Percentiles rank a stretch among this genome's conserved stretches.
These are phyloP conservation scores for Neosilurus hyrtlii DNA, from an alignment of 2,797 vertebrate species.

Conservation along the genomic window DNA sequence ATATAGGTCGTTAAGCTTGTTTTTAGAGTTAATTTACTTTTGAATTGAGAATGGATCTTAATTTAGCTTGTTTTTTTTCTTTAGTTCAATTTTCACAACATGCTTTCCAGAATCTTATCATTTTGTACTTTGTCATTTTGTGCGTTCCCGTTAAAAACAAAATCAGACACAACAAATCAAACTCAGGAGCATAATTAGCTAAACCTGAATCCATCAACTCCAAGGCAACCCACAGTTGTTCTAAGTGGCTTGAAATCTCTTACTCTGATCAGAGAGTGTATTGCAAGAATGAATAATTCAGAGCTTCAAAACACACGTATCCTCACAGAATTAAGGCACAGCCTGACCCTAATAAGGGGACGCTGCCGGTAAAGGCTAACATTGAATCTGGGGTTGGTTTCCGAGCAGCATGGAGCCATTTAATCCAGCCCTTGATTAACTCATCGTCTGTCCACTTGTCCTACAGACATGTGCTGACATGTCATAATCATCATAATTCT, in stretches of 20 bases:
- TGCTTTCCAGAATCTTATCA: not conserved
- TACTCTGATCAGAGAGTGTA: not conserved
- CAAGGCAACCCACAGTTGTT: constrained; percentile 8
- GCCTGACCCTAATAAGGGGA: constrained; percentile 65
- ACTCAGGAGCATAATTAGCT: not conserved
- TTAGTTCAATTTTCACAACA: not conserved
- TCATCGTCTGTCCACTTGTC: constrained; percentile 90
- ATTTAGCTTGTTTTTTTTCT: not conserved
- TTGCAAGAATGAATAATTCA: constrained; percentile 51
- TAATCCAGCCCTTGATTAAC: constrained; percentile 94
- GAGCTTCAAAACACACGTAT: constrained; percentile 50
- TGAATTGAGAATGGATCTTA: not conserved
- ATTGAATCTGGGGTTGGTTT: constrained; percentile 76
- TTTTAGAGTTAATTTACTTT: not conserved
- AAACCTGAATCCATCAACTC: not conserved
- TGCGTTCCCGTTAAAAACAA: not conserved
- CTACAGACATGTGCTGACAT: constrained; percentile 92
- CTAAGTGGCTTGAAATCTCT: not conserved
- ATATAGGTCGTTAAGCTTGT: not conserved
- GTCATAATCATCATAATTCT: constrained; percentile 95
- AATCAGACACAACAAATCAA: not conserved
- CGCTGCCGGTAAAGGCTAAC: constrained; percentile 65
- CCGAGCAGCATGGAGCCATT: constrained; percentile 86
- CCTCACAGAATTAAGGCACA: constrained; percentile 58
- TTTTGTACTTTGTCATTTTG: not conserved